phyloP scores from a whole-genome alignment of 2,113 vertebrate genomes.

The Amblyopsis rosae region DNA sequence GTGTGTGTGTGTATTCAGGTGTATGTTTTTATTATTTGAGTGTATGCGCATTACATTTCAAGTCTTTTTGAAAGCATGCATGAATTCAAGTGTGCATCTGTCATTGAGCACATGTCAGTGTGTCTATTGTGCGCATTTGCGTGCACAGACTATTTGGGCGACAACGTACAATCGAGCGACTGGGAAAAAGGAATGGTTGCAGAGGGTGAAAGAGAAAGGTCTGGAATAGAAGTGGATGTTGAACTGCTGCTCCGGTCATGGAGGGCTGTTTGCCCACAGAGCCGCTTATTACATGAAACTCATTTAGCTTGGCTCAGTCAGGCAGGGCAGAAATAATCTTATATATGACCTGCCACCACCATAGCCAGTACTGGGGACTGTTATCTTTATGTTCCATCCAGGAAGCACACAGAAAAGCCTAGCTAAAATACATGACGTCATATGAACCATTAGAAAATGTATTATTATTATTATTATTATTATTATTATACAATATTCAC shows the following conservation, averaged over 20 bases:
- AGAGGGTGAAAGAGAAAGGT: conserved; percentile 57
- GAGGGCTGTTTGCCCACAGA: conserved; percentile 67
- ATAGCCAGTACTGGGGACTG: conserved; percentile 35
- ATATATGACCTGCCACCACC: conserved; percentile 59
- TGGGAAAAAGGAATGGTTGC: conserved; percentile 60
- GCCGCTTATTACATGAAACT: conserved; percentile 72
- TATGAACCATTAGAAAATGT: neutral
- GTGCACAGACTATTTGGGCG: neutral
- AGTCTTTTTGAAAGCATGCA: neutral
- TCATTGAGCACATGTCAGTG: neutral
- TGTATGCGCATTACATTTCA: neutral
- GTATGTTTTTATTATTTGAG: neutral
- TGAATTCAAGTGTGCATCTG: neutral
- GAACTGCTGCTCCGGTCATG: conserved; percentile 51
- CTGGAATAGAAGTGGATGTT: conserved; percentile 57
- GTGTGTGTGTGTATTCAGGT: neutral
- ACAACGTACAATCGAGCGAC: conserved; percentile 54
- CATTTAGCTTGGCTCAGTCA: conserved; percentile 74
- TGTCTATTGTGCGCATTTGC: neutral
- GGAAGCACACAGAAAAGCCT: conserved; percentile 42
- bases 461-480: too few relatives aligned
- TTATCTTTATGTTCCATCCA: conserved; percentile 54
- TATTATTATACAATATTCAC: neutral
- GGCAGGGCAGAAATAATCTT: conserved; percentile 74
- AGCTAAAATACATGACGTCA: neutral